Percentiles rank a stretch among this genome's conserved stretches.
phyloP scores from a whole-genome alignment of 2,888 invertebrate species.

The Hemaris fuciformis region DNA sequence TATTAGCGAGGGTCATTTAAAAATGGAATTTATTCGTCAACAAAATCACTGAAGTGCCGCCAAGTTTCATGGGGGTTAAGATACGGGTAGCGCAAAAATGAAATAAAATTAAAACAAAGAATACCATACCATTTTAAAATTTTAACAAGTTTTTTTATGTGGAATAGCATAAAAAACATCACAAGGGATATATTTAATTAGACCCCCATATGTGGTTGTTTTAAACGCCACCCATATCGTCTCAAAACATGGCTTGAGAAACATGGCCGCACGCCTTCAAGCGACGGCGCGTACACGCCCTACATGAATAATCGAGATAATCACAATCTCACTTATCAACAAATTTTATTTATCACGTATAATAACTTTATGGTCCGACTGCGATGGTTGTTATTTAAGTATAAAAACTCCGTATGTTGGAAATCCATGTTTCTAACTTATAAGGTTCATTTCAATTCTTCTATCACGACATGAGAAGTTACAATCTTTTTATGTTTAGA shows the following conservation, averaged over 20 bases:
- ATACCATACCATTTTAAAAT: background rate
- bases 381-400: background rate
- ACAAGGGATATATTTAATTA: background rate
- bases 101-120: too few species aligned
- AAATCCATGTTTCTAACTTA: background rate
- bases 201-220: conserved; percentile 8
- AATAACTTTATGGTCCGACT: conserved; percentile 34
- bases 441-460: too few species aligned
- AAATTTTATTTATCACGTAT: conserved; percentile 59
- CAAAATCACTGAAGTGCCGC: conserved; percentile 34
- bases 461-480: too few species aligned
- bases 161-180: background rate
- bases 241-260: conserved; percentile 33
- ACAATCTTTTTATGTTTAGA: too few species aligned
- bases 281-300: conserved; percentile 56
- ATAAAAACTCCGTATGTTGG: background rate
- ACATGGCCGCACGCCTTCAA: conserved; percentile 72
- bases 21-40: conserved; percentile 1
- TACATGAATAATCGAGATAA: conserved; percentile 50
- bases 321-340: conserved; percentile 61
- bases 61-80: conserved; percentile 31
- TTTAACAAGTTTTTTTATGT: background rate
- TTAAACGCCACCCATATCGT: conserved; percentile 5
- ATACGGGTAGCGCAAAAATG: conserved; percentile 5
- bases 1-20: conserved; percentile 18